Evolutionary conservation across 2,797 vertebrate genomes (phyloP).

Genomic region (Catamblyrhynchus diadema): DNA sequence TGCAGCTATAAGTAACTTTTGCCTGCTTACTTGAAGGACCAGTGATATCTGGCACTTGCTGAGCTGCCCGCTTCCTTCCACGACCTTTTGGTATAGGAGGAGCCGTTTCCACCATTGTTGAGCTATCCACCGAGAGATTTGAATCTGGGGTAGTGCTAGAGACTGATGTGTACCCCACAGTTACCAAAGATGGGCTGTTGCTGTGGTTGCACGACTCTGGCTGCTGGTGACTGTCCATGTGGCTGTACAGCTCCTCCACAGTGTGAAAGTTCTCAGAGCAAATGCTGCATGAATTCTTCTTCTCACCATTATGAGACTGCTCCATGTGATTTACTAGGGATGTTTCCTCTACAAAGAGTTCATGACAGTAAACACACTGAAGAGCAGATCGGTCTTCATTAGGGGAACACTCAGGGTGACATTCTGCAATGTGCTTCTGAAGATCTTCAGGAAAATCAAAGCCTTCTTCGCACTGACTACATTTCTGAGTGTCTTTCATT

Average conservation of each 20-base stretch:
- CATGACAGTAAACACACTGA: conserved; percentile 96
- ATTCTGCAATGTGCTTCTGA: conserved; percentile 96
- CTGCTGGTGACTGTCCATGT: conserved; percentile 98
- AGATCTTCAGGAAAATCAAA: conserved; percentile 97
- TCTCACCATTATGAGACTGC: conserved; percentile 89
- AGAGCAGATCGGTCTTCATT: conserved; percentile 90
- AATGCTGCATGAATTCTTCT: conserved; percentile 90
- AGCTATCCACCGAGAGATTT: conserved; percentile 96
- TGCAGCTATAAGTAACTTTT: conserved; percentile 95
- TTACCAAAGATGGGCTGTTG: conserved; percentile 95
- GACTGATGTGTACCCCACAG: conserved; percentile 95
- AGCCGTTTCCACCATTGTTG: conserved; percentile 91
- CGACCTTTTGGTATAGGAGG: conserved; percentile 89
- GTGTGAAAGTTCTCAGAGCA: conserved; percentile 94
- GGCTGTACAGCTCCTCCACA: conserved; percentile 93
- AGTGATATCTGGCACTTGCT: conserved; percentile 85
- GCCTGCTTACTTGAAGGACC: conserved; percentile 89
- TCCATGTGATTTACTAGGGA: conserved; percentile 93
- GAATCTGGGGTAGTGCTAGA: conserved; percentile 98
- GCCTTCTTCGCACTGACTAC: conserved; percentile 96
- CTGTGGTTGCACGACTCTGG: conserved; percentile 97
- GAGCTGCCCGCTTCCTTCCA: conserved; percentile 90
- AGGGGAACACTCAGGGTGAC: conserved; percentile 96
- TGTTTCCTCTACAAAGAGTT: conserved; percentile 93
- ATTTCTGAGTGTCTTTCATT: conserved; percentile 95